Base-by-base conservation (phyloP, 2,888 invertebrate species). In the Trichopoda pennipes region DNA sequence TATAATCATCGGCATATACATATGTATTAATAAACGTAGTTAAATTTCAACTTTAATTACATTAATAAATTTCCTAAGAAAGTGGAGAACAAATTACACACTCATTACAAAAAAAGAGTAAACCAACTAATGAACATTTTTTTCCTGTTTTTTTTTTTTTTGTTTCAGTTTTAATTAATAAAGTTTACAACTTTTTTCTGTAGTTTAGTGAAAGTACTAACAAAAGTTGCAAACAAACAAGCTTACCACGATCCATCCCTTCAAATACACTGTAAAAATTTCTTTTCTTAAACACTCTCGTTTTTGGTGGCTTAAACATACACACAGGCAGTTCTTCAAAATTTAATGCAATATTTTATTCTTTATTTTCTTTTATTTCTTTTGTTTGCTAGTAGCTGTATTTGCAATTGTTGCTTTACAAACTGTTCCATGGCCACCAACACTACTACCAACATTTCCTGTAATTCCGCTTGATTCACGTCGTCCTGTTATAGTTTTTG, bases 401-500 rank as follows among this genome's bases (percentile, higher is more conserved):
- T 55, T 63, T 49, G 56, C 21, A 38, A 55, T 12, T 28, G 53
- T 17, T 28, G 53, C 17, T 74, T 78, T 75, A 70, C 56, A 61
- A 61, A 42, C 21, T 21, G 38, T 38, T 60, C 28, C 58, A 32
- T 17, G 42, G n/a, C 23, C 17, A 60, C 49, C 21, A 64, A n/a
- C 28, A n/a, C 23, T 17, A 49, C 17, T 44, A 44, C 14, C n/a
- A 9, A 49, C n/a, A 19, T 17, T 51, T 56, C 17, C 53, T 35
- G 38, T 66, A 23, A 51, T 70, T 32, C 23, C 68, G 32, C 44
- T 63, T 79, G 66, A 66, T 69, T 64, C 74, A 44, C 47, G 60
- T 64, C 53, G 64, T 70, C 64, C 64, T 72, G 80, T 49, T 80
- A 55, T 66, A 66, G 44, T 60, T 79, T 79, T 79, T 44, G 68